phyloP scores from a whole-genome alignment of 2,888 invertebrate genomes.

The Lepidocyrtoides sp. region DNA sequence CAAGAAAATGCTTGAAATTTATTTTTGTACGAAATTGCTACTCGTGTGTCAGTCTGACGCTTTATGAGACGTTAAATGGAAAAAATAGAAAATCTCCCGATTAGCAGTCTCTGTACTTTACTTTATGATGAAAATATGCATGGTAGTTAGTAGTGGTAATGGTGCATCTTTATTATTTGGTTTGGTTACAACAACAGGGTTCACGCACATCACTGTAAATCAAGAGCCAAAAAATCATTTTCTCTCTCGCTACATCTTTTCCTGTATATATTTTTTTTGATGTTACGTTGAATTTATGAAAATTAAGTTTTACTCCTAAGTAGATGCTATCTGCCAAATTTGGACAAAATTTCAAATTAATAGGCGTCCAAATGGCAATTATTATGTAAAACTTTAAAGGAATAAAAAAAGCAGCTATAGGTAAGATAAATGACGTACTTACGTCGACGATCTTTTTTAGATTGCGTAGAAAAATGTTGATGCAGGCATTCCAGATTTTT shows the following conservation, averaged over 20 bases:
- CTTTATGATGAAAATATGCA: not conserved
- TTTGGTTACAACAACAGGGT: not conserved
- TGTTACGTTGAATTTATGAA: not conserved
- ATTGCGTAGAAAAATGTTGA: slow-evolving; percentile 14
- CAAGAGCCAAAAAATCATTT: no score
- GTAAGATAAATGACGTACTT: slow-evolving; percentile 35
- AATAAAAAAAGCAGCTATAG: slow-evolving; percentile 13
- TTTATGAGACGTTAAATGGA: slow-evolving; percentile 34
- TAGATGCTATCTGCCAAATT: slow-evolving; percentile 16
- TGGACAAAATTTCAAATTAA: slow-evolving; percentile 50
- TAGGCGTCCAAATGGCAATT: slow-evolving; percentile 36
- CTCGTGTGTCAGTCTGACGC: slow-evolving; percentile 37
- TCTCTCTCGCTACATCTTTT: no score
- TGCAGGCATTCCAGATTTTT: slow-evolving; percentile 26
- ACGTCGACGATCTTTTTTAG: slow-evolving; percentile 10
- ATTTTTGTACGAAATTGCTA: slow-evolving; percentile 17
- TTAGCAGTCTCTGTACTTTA: not conserved
- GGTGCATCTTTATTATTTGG: not conserved
- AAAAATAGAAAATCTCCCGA: not conserved
- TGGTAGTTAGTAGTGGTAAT: no score
- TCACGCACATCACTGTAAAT: not conserved
- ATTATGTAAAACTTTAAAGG: slow-evolving; percentile 18
- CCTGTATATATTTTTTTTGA: not conserved
- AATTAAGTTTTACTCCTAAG: slow-evolving; percentile 23
- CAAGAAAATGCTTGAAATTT: slow-evolving; percentile 7